phyloP scores from a whole-genome alignment of 2,797 vertebrate species.

The Onychomys leucogaster region DNA sequence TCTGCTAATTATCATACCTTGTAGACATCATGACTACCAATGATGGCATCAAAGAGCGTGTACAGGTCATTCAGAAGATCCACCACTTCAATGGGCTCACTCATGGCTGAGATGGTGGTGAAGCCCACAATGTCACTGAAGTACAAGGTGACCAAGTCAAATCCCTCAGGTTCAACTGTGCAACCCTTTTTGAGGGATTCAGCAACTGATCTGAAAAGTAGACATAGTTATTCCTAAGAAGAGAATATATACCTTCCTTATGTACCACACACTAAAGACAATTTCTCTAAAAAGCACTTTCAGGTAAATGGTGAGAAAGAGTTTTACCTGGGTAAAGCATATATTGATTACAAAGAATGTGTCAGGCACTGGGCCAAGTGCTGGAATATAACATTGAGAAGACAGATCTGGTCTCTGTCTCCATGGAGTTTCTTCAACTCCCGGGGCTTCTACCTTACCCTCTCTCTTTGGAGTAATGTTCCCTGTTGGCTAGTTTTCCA shows the following conservation, averaged over 20 bases:
- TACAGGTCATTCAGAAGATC: conserved; percentile 97
- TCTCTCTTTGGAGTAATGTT: not conserved
- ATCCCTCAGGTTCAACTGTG: conserved; percentile 94
- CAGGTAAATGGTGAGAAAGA: conserved; percentile 49
- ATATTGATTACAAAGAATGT: conserved; percentile 22
- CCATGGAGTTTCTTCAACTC: conserved; percentile 13
- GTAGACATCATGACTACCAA: conserved; percentile 95
- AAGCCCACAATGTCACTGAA: conserved; percentile 87
- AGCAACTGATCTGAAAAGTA: conserved; percentile 92
- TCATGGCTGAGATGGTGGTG: conserved; percentile 96
- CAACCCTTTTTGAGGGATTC: conserved; percentile 94
- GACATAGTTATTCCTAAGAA: conserved; percentile 31
- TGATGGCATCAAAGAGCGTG: conserved; percentile 94
- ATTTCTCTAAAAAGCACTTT: conserved; percentile 48
- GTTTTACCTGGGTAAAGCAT: conserved; percentile 10
- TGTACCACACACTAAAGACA: conserved; percentile 42
- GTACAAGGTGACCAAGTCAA: conserved; percentile 96
- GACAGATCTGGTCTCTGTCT: not conserved
- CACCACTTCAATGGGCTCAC: conserved; percentile 95
- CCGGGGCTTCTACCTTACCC: not conserved
- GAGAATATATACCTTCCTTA: not conserved
- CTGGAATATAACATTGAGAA: conserved; percentile 36
- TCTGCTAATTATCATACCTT: conserved; percentile 89
- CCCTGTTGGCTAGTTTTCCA: conserved; percentile 10
- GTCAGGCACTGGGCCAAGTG: not conserved